Conservation (phyloP, 2,797 vertebrate genomes). For the Chanos chanos region DNA sequence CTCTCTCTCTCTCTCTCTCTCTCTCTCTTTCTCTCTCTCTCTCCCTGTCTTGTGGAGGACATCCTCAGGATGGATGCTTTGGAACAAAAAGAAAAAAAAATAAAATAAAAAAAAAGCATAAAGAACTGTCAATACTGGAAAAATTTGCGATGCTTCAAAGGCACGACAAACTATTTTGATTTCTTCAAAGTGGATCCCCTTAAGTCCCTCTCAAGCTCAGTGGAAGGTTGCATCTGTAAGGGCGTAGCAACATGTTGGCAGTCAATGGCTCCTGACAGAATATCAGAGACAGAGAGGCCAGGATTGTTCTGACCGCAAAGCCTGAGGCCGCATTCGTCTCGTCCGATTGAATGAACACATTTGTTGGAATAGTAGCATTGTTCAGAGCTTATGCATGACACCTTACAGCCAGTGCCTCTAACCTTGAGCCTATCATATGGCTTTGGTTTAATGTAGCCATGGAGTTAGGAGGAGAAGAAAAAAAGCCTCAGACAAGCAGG, state of each 20-base stretch:
- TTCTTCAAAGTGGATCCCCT: slow-evolving; percentile 17
- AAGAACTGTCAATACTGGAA: background rate
- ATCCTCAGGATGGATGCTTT: background rate
- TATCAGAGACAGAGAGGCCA: slow-evolving; percentile 9
- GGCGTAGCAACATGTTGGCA: slow-evolving; percentile 8
- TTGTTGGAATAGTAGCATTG: slow-evolving; percentile 1
- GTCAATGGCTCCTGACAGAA: slow-evolving; percentile 34
- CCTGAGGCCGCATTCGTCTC: background rate
- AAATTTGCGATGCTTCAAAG: slow-evolving; percentile 21
- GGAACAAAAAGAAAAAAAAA: no score
- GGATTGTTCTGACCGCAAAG: slow-evolving; percentile 8
- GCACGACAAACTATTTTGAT: slow-evolving; percentile 5
- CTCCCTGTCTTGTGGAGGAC: background rate
- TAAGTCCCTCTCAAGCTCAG: slow-evolving; percentile 18
- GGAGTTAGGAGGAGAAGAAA: background rate
- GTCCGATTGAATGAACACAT: background rate
- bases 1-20: background rate
- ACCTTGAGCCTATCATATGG: background rate
- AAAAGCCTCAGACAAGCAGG: no score
- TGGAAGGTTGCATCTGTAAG: slow-evolving; percentile 18
- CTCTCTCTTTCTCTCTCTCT: background rate
- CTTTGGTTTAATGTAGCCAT: background rate
- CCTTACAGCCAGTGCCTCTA: background rate
- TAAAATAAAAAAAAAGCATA: no score
- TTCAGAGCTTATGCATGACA: background rate